Conservation (phyloP, 2,113 vertebrate genomes). For the Psammodynastes pulverulentus region DNA sequence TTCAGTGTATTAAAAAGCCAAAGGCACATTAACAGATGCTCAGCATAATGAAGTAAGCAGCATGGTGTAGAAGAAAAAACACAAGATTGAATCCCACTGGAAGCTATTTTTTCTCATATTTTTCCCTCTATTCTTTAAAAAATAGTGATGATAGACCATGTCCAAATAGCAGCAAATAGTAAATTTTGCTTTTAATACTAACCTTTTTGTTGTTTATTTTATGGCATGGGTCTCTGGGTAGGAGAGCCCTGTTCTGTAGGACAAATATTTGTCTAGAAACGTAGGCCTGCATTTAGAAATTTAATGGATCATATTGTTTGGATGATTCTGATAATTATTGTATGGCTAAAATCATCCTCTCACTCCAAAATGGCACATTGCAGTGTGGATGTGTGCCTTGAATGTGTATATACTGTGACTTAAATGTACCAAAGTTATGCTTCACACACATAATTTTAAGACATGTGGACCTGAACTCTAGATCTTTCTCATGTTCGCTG, state of each 20-base stretch:
- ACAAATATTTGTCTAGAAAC: background rate
- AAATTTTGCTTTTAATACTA: background rate
- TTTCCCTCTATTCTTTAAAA: background rate
- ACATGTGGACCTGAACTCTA: background rate
- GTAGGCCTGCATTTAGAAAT: background rate
- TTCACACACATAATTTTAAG: background rate
- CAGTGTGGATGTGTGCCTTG: background rate
- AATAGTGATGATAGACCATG: background rate
- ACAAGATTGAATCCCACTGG: constrained; percentile 26
- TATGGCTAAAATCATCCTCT: background rate
- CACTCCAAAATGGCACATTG: background rate
- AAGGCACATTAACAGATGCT: constrained; percentile 39
- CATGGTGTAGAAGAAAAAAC: constrained; percentile 32
- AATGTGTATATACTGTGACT: background rate
- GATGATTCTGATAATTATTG: background rate
- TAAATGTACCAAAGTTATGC: background rate
- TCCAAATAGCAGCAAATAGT: background rate
- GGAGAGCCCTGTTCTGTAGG: background rate
- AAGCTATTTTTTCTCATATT: background rate
- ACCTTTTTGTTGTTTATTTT: background rate
- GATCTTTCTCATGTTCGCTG: background rate
- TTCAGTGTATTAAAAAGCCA: constrained; percentile 39
- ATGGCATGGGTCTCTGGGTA: background rate
- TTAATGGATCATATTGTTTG: background rate
- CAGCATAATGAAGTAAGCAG: constrained; percentile 8